Percentiles rank a stretch among this genome's conserved stretches.
Evolutionary conservation across 2,797 vertebrate genomes (phyloP).

Genomic region (Tinamus major): DNA sequence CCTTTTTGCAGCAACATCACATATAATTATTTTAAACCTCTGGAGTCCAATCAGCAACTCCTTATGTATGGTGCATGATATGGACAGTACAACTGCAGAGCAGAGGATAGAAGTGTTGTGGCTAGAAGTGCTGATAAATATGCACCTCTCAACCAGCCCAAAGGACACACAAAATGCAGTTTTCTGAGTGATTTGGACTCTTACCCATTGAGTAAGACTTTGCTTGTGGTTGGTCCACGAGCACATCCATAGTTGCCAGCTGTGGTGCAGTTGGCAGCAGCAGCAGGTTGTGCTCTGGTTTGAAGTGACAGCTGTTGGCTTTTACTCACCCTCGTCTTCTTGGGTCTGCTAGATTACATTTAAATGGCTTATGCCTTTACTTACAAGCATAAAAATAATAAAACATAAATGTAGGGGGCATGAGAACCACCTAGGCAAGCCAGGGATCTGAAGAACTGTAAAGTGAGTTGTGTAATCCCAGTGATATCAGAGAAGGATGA

Average conservation of each 20-base stretch:
- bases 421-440: background rate
- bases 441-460: background rate
- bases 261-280: background rate
- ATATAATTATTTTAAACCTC: background rate
- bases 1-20: background rate
- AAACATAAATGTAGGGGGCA: background rate
- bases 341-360: background rate
- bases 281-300: background rate
- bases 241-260: background rate
- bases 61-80: fast-evolving
- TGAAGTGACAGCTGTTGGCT: background rate
- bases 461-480: background rate
- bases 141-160: background rate
- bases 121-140: background rate
- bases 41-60: background rate
- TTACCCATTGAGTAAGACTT: background rate
- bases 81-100: background rate
- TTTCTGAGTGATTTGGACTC: background rate
- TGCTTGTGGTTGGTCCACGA: background rate
- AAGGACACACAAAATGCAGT: background rate
- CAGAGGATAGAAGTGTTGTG: background rate
- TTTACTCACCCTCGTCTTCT: background rate
- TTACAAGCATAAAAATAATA: background rate
- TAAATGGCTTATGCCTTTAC: too few relatives aligned
- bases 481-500: background rate